Conservation (phyloP, 2,113 vertebrate genomes). For the Melanocharis versteri region DNA sequence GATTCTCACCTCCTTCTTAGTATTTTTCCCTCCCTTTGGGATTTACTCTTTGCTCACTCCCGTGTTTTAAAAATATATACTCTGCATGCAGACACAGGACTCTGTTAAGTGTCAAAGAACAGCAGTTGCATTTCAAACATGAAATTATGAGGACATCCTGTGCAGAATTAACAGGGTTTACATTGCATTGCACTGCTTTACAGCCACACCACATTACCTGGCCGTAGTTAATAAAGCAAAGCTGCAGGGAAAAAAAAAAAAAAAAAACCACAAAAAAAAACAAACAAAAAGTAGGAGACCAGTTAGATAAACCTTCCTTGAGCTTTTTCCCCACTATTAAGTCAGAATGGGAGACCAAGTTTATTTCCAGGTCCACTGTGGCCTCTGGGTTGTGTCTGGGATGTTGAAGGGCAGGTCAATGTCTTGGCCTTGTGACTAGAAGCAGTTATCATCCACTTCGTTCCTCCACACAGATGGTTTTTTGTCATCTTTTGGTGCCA, state of each 20-base stretch:
- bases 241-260: background rate
- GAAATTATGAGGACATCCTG: fast-evolving
- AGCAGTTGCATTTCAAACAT: background rate
- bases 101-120: background rate
- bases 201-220: background rate
- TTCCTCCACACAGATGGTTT: background rate
- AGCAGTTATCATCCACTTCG: background rate
- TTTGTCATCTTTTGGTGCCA: background rate
- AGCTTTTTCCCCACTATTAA: background rate
- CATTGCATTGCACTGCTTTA: background rate
- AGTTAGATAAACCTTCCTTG: background rate
- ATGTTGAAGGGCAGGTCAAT: background rate
- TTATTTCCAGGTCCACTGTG: background rate
- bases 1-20: background rate
- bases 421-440: background rate
- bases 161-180: background rate
- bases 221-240: background rate
- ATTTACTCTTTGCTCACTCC: background rate
- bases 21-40: background rate
- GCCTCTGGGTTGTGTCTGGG: background rate
- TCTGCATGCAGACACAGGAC: background rate
- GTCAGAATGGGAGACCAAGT: background rate
- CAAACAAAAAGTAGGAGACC: background rate
- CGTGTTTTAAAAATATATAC: background rate
- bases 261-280: too few species aligned